Evolutionary conservation across 2,797 vertebrate species (phyloP).

Genomic region (Eulemur albifrons): DNA sequence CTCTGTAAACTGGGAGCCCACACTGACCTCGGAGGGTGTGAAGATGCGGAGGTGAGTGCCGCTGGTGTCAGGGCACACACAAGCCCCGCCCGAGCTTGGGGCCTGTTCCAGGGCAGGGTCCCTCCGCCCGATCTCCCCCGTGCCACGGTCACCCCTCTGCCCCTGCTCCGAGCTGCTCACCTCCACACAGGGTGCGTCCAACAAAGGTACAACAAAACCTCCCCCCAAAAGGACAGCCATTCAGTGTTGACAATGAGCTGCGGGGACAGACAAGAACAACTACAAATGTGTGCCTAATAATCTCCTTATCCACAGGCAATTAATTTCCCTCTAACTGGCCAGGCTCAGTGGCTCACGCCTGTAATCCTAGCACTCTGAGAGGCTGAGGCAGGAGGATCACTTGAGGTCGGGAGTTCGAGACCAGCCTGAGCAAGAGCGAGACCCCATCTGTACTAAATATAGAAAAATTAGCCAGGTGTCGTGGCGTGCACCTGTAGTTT

Average conservation of each 20-base stretch:
- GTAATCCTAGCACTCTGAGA: too few species aligned
- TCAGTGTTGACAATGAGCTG: rapidly evolving
- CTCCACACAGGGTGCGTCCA: background rate
- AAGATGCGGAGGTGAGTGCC: rapidly evolving
- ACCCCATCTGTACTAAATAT: too few species aligned
- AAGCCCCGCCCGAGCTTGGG: background rate
- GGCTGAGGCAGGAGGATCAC: too few species aligned
- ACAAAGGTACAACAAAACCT: background rate
- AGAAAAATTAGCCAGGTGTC: too few species aligned
- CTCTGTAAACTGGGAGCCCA: too few species aligned
- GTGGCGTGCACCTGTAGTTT: too few species aligned
- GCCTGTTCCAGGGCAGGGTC: background rate
- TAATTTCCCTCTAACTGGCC: conserved; percentile 14
- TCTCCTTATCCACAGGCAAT: background rate
- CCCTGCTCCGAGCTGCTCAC: background rate
- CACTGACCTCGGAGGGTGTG: background rate
- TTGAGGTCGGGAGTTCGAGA: too few species aligned
- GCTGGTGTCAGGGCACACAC: background rate
- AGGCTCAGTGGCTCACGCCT: too few species aligned
- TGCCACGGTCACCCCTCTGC: background rate
- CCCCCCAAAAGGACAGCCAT: background rate
- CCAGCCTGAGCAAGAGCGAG: too few species aligned
- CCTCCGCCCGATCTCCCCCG: background rate
- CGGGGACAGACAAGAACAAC: background rate
- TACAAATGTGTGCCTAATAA: background rate